Percentiles rank a stretch among this genome's conserved stretches.
Evolutionary conservation across 2,888 invertebrate species (phyloP).

Genomic region (Epiperipatus broadwayi): DNA sequence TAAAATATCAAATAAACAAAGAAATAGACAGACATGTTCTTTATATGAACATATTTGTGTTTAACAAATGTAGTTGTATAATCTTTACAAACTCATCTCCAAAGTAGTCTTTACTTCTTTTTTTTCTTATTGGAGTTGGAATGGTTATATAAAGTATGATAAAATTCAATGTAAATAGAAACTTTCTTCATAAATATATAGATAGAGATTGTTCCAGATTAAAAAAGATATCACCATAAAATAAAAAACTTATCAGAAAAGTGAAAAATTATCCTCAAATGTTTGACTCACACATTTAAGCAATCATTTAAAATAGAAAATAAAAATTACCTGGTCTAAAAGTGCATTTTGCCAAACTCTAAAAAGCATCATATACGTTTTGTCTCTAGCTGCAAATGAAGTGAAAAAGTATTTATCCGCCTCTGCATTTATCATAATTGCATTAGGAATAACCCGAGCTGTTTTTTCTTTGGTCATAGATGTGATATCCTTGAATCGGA

Average conservation of each 20-base stretch:
- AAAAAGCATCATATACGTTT: constrained; percentile 84
- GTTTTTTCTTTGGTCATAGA: constrained; percentile 88
- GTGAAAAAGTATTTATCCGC: constrained; percentile 81
- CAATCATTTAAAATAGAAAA: too few relatives aligned
- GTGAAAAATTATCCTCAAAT: constrained; percentile 5
- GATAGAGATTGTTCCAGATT: neutral
- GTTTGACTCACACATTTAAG: neutral
- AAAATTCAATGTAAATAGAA: too few relatives aligned
- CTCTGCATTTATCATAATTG: constrained; percentile 58
- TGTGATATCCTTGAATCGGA: constrained; percentile 74
- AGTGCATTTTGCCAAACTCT: constrained; percentile 89
- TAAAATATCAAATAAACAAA: too few relatives aligned
- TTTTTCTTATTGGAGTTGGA: too few relatives aligned
- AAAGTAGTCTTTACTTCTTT: too few relatives aligned
- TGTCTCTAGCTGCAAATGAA: constrained; percentile 80
- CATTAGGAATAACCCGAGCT: constrained; percentile 79
- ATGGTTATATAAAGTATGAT: too few relatives aligned
- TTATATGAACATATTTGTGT: too few relatives aligned
- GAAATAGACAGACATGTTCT: too few relatives aligned
- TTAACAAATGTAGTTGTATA: too few relatives aligned
- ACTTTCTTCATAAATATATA: neutral
- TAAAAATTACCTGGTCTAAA: constrained; percentile 48
- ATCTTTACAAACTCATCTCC: too few relatives aligned
- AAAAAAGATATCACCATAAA: neutral
- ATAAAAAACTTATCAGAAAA: neutral